Evolutionary conservation across 2,888 invertebrate genomes (phyloP).

Genomic region (Leptinotarsa juncta): DNA sequence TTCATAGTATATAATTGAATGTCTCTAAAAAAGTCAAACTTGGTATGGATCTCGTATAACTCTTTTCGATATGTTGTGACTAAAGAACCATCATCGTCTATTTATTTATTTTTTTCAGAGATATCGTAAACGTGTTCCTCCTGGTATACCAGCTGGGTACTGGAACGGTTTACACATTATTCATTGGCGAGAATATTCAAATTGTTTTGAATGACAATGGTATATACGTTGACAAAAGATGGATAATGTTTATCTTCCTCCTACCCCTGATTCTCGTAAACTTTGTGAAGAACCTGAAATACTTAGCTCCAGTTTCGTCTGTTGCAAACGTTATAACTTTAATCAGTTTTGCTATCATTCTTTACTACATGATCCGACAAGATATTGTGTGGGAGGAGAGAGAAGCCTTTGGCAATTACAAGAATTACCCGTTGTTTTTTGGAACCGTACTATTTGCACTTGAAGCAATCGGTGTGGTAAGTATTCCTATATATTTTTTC

Average conservation of each 20-base stretch:
- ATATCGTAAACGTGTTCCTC: slow-evolving; percentile 79
- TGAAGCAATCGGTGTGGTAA: slow-evolving; percentile 83
- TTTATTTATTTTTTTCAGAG: slow-evolving; percentile 67
- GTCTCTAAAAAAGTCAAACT: too few relatives aligned
- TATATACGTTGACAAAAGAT: slow-evolving; percentile 69
- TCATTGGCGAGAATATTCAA: slow-evolving; percentile 87
- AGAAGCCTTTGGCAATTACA: slow-evolving; percentile 66
- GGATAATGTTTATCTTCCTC: slow-evolving; percentile 80
- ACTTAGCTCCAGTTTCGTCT: slow-evolving; percentile 85
- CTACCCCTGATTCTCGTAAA: slow-evolving; percentile 79
- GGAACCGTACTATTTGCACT: slow-evolving; percentile 93
- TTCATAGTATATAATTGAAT: too few relatives aligned
- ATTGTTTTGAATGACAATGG: slow-evolving; percentile 71
- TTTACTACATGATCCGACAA: slow-evolving; percentile 77
- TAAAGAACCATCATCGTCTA: not conserved
- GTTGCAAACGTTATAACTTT: slow-evolving; percentile 85
- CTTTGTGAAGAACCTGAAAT: slow-evolving; percentile 80
- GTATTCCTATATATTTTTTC: slow-evolving; percentile 54
- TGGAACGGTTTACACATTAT: slow-evolving; percentile 96
- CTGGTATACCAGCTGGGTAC: slow-evolving; percentile 94
- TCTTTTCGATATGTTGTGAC: too few relatives aligned
- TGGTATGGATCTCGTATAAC: too few relatives aligned
- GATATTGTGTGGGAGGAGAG: slow-evolving; percentile 69
- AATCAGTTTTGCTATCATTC: slow-evolving; percentile 79
- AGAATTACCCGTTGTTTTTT: slow-evolving; percentile 82